A percentile compares a stretch with the other conserved stretches of the same genome.
phyloP scores from a whole-genome alignment of 1,140 invertebrate species.

The Pollicipes pollicipes region DNA sequence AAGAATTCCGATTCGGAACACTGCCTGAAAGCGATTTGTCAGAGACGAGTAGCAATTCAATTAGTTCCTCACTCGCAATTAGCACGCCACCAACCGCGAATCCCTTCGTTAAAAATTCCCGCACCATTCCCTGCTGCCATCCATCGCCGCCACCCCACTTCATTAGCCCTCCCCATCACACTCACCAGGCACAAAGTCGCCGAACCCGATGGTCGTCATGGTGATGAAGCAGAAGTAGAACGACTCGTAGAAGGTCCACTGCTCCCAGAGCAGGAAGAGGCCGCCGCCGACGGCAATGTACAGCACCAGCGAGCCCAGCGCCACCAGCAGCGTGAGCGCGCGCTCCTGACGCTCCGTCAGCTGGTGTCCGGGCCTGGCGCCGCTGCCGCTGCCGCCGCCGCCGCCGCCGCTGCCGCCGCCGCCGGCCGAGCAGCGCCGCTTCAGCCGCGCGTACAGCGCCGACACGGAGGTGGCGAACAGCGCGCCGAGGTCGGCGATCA shows the following conservation, averaged over 20 bases:
- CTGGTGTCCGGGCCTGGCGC: neutral
- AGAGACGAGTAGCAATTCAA: too few species aligned
- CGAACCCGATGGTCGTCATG: slow-evolving; percentile 85
- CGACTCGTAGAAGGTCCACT: slow-evolving; percentile 82
- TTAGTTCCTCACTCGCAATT: too few species aligned
- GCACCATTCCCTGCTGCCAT: too few species aligned
- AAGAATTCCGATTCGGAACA: too few species aligned
- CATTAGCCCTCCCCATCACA: too few species aligned
- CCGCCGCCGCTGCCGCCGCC: neutral
- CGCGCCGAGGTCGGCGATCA: slow-evolving; percentile 78
- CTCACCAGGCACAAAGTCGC: slow-evolving; percentile 74
- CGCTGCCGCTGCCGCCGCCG: too few species aligned
- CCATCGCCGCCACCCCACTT: too few species aligned
- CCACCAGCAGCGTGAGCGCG: slow-evolving; percentile 7
- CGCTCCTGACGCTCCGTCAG: slow-evolving; percentile 3
- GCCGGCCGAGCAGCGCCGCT: neutral
- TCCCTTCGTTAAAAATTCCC: too few species aligned
- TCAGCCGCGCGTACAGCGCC: slow-evolving; percentile 10
- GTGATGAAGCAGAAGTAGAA: slow-evolving; percentile 91
- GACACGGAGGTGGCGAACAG: slow-evolving; percentile 60
- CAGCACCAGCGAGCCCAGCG: slow-evolving; percentile 5
- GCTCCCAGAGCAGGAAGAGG: slow-evolving; percentile 31
- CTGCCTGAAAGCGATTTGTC: too few species aligned
- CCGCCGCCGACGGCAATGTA: slow-evolving; percentile 12
- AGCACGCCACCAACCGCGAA: too few species aligned